Conservation (phyloP, 2,888 invertebrate genomes). For the Abrostola tripartita region DNA sequence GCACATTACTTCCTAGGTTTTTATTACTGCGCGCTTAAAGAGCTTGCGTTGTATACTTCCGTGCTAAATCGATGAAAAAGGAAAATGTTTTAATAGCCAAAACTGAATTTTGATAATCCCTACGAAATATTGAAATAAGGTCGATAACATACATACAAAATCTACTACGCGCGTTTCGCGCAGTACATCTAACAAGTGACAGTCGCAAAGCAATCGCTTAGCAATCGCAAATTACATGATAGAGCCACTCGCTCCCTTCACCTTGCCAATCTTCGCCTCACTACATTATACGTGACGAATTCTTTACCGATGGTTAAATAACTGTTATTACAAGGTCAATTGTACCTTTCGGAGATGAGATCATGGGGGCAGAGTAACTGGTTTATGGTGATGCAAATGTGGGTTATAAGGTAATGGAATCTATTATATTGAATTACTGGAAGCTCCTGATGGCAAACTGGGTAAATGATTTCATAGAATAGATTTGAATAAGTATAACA, state of each 20-base stretch:
- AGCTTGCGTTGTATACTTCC: too few relatives aligned
- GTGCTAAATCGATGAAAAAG: too few relatives aligned
- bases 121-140: too few relatives aligned
- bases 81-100: too few relatives aligned
- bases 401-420: slow-evolving; percentile 34
- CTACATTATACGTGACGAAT: slow-evolving; percentile 45
- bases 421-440: neutral
- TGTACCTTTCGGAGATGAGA: slow-evolving; percentile 24
- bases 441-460: neutral
- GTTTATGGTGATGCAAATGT: slow-evolving; percentile 18
- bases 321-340: slow-evolving; percentile 36
- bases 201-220: neutral
- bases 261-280: slow-evolving; percentile 14
- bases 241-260: slow-evolving; percentile 7
- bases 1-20: too few relatives aligned
- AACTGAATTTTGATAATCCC: too few relatives aligned
- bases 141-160: too few relatives aligned
- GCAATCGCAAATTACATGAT: slow-evolving; percentile 11
- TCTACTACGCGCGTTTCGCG: neutral
- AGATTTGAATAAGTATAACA: too few relatives aligned
- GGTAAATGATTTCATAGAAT: too few relatives aligned
- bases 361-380: slow-evolving; percentile 23
- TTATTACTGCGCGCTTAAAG: too few relatives aligned
- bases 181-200: neutral
- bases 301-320: slow-evolving; percentile 28